Base-by-base conservation (phyloP, 2,113 vertebrate genomes). In the Ammodytes dubius region DNA sequence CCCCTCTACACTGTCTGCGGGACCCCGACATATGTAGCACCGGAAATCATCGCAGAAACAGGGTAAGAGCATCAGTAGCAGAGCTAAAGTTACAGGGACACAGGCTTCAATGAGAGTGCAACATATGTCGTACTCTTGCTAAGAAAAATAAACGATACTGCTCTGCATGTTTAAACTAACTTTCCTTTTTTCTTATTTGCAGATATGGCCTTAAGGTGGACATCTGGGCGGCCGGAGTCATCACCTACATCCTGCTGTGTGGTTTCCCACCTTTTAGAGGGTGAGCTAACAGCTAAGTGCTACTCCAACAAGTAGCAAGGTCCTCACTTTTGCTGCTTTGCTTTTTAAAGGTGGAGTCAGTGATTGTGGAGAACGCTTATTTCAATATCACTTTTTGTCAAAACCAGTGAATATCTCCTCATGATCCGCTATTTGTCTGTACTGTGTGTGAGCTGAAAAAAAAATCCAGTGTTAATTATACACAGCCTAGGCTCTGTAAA, bases 141-240 rank as follows among this genome's bases (percentile, higher is more conserved):
- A 13, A 43, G 19, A 19, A 12, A 1, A 13, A 19, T 7, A 1
- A 13, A 74, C 2, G 1, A 45, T 13, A 6, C 7, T 57, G 8
- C 15, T 17, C 4, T 77, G 12, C 7, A 47, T n/a, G 35, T 49
- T 39, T 17, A 8, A 3, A 9, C 2, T 9, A 50, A 5, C 5
- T 4, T 4, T 35, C 37, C 14, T 65, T 9, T 66, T 53, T 56
- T 13, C 56, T 1, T 14, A 0, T n/a, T 5, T 56, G 9, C 80
- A 99, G 98, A 83, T 99, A 99, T 68, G 97, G 98, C 91, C 95
- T 99, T 94, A 99, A 99, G 90, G 98, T 99, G 95, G 98, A 99
- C 94, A 98, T 99, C 96, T 99, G 98, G 98, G 98, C 98, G 52
- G 98, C 98, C 8, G 98, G 98, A 57, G 98, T 99, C 68, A 99